These are phyloP conservation scores for Tympanoctomys barrerae DNA, from an alignment of 2,797 vertebrate species.

Conservation along the genomic window DNA sequence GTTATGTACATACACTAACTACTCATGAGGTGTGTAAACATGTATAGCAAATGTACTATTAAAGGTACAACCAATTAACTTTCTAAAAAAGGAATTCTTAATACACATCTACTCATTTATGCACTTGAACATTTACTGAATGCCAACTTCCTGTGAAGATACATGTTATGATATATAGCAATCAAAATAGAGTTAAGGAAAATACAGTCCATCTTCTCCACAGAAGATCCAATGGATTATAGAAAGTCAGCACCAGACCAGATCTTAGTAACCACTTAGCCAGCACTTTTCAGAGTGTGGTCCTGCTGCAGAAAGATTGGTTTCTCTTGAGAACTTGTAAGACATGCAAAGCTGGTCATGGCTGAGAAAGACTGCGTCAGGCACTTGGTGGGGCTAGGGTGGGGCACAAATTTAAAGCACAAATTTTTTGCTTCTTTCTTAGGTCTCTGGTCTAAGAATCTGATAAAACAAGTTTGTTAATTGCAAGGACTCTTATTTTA, in stretches of 20 bases:
- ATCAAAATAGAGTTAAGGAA: not conserved
- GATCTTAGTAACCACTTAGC: not conserved
- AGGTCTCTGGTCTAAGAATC: not conserved
- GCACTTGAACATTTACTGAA: not conserved
- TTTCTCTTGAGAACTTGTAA: not conserved
- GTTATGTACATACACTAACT: not conserved
- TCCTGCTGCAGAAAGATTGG: not conserved
- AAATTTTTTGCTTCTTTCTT: not conserved
- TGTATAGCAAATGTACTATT: not conserved
- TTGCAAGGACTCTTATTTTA: conserved; percentile 31
- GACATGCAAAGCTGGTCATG: not conserved
- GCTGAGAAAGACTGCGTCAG: not conserved
- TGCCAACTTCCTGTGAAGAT: not conserved
- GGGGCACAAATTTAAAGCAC: not conserved
- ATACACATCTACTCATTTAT: not conserved
- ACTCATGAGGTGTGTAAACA: not conserved
- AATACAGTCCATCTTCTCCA: not conserved
- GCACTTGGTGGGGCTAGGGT: not conserved
- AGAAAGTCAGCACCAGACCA: not conserved
- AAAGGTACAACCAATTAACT: not conserved
- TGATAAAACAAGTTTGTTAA: not conserved
- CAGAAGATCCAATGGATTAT: not conserved
- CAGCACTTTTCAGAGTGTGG: not conserved
- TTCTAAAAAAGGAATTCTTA: not conserved
- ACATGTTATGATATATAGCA: not conserved